phyloP scores from a whole-genome alignment of 2,797 vertebrate genomes.

The Chiroxiphia lanceolata region DNA sequence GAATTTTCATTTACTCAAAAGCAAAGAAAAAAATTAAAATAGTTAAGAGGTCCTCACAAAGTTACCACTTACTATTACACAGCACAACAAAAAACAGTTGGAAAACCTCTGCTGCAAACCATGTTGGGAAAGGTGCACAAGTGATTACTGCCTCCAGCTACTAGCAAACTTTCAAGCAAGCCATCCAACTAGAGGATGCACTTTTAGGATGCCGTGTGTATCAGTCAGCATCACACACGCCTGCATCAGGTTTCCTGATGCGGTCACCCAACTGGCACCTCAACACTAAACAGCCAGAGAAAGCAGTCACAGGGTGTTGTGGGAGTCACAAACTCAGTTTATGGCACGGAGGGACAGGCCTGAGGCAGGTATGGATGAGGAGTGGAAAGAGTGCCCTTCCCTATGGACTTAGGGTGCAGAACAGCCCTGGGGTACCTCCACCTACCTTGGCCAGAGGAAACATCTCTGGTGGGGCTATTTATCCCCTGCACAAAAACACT shows the following conservation, averaged over 20 bases:
- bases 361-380: neutral
- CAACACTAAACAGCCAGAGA: neutral
- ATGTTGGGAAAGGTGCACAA: neutral
- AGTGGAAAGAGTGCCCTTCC: neutral
- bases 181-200: neutral
- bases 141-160: neutral
- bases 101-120: neutral
- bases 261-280: neutral
- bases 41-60: neutral
- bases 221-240: rapidly evolving
- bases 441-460: rapidly evolving
- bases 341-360: neutral
- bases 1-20: neutral
- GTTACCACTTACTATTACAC: neutral
- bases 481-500: neutral
- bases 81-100: neutral
- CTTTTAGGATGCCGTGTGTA: neutral
- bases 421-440: neutral
- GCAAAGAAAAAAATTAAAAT: neutral
- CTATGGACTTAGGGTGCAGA: rapidly evolving
- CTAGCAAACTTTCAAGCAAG: neutral
- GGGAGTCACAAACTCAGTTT: rapidly evolving
- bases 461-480: neutral
- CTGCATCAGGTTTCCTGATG: rapidly evolving
- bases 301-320: rapidly evolving